These are phyloP conservation scores for Cistogaster globosa DNA, from an alignment of 2,888 invertebrate genomes.

Conservation along the genomic window DNA sequence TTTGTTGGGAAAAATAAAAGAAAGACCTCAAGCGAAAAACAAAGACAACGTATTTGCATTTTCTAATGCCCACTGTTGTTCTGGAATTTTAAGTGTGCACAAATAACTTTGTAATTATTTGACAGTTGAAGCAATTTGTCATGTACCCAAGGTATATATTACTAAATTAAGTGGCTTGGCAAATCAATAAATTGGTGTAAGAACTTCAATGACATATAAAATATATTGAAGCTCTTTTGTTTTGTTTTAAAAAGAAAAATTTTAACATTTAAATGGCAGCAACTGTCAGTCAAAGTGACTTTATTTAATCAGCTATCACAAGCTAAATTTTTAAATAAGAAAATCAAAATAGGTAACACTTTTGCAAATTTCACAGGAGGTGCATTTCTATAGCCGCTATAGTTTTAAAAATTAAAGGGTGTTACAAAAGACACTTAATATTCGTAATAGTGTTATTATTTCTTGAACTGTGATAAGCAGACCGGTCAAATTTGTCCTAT, in stretches of 20 bases:
- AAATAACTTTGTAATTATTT: too few relatives aligned
- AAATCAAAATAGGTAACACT: too few relatives aligned
- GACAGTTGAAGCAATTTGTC: conserved; percentile 48
- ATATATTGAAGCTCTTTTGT: neutral
- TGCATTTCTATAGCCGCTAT: too few relatives aligned
- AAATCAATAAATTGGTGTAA: conserved; percentile 48
- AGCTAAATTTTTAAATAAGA: neutral
- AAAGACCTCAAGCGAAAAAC: conserved; percentile 28
- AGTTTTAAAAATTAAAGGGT: too few relatives aligned
- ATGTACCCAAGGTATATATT: conserved; percentile 9
- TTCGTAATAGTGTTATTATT: too few relatives aligned
- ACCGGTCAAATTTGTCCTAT: too few relatives aligned
- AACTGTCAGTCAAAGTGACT: neutral
- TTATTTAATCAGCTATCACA: neutral
- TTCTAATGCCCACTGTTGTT: conserved; percentile 23
- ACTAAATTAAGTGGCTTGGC: conserved; percentile 34
- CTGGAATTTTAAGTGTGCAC: neutral
- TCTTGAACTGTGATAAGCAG: too few relatives aligned
- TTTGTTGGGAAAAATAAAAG: conserved; percentile 54
- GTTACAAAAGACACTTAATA: too few relatives aligned
- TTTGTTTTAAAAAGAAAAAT: conserved; percentile 37
- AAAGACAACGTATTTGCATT: neutral
- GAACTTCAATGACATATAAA: conserved; percentile 11
- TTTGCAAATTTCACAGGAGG: too few relatives aligned
- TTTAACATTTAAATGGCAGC: conserved; percentile 27